Percentiles rank a stretch among this genome's conserved stretches.
phyloP scores from a whole-genome alignment of 2,888 invertebrate species.

The Megalurothrips usitatus region DNA sequence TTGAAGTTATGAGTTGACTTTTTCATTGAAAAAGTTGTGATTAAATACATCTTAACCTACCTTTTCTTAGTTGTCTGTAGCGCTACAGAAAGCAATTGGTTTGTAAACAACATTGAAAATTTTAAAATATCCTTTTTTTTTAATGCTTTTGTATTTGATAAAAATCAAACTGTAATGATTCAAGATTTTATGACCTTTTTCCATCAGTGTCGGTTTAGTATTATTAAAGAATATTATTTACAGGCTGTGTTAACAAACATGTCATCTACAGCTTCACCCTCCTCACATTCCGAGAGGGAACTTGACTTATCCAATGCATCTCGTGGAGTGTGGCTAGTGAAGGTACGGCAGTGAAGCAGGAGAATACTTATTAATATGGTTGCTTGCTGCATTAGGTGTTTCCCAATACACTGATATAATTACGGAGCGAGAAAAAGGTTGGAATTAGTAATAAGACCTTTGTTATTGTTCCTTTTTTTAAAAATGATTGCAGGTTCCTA shows the following conservation, averaged over 20 bases:
- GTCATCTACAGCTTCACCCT: neutral
- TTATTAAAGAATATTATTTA: neutral
- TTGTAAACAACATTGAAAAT: neutral
- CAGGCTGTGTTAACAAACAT: neutral
- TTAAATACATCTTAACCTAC: neutral
- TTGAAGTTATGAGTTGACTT: neutral
- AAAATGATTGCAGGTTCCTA: constrained; percentile 61
- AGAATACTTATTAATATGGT: too few relatives aligned
- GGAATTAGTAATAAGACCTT: neutral
- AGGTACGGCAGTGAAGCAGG: constrained; percentile 51
- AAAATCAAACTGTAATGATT: neutral
- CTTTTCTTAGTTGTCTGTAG: neutral
- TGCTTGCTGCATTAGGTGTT: too few relatives aligned
- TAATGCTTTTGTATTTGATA: neutral
- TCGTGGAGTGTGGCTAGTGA: constrained; percentile 93
- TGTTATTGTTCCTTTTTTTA: too few relatives aligned
- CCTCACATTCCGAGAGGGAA: too few relatives aligned
- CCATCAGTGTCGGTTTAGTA: neutral
- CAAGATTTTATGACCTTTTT: neutral
- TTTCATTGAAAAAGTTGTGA: neutral
- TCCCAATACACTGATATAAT: too few relatives aligned
- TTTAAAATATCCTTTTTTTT: neutral
- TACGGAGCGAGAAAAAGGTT: too few relatives aligned
- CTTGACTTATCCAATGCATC: constrained; percentile 83
- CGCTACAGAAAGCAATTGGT: neutral